Evolutionary conservation across 2,113 vertebrate species (phyloP), one percentile per base, ranked within the genome.

Genomic region (Indri indri): DNA sequence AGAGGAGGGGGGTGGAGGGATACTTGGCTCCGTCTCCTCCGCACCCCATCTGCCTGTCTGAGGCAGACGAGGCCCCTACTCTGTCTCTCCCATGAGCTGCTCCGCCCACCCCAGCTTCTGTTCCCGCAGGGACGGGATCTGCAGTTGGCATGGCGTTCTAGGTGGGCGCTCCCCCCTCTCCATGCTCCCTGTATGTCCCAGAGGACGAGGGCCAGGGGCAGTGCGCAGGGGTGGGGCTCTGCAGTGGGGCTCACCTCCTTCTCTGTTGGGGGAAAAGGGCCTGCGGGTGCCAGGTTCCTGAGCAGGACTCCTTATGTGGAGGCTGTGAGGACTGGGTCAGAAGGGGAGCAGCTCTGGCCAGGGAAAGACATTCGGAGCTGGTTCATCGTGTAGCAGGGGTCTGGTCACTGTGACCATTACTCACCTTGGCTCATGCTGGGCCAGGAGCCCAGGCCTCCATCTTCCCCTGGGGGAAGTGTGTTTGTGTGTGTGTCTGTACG

Each of bases 31-130:
- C 71, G 40, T 85, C 47, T 94, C 73, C 85, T 65, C 17, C 0
- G 20, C 5, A 10, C 57, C 86, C 92, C 95, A 92, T 97, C 95
- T 96, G 91, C 89, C 83, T 71, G 70, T 45, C 8, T 18, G 57
- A 77, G 76, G 82, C 91, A 84, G 92, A 40, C 1, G 3, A 34
- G 22, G 27, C 89, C 81, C 40, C 9, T 66, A 17, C 84, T 57
- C 45, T 63, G 87, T 63, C 92, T 90, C 88, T 90, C 74, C 84
- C 1, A 2, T 80, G 83, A 94, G 77, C 95, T 95, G 85, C 71
- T 94, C 40, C n/a, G 40, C 45, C 61, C 40, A 63, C 83, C 77
- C 50, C 68, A 54, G 94, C 79, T 84, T 94, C 94, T 96, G 90
- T 76, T 79, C 84, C 81, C 7, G 6, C 42, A 86, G 92, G 47